Conservation (phyloP, 1,140 invertebrate genomes). For the Drosophila serrata region DNA sequence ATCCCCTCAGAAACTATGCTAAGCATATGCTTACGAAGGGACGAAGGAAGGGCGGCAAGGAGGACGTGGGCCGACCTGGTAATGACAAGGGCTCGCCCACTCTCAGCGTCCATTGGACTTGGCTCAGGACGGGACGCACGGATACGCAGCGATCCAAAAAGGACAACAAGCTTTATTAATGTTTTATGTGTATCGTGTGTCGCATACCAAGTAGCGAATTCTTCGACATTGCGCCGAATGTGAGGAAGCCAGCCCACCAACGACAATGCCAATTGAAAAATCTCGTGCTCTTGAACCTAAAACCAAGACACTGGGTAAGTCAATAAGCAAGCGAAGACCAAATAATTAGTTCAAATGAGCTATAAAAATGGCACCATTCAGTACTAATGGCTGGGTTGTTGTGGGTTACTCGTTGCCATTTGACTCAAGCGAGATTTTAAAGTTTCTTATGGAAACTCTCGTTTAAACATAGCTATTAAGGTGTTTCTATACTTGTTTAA, state of each 20-base stretch:
- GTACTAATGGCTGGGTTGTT: conserved; percentile 30
- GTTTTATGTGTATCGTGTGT: conserved; percentile 82
- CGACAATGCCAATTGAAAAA: conserved; percentile 81
- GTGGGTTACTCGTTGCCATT: neutral
- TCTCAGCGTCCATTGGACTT: conserved; percentile 4
- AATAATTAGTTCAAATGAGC: conserved; percentile 82
- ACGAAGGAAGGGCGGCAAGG: neutral
- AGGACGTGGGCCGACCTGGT: conserved; percentile 57
- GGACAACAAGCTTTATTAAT: conserved; percentile 84
- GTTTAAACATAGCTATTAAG: neutral
- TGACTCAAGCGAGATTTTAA: neutral
- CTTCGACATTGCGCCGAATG: neutral
- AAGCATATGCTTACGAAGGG: conserved; percentile 69
- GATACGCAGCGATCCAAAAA: conserved; percentile 67
- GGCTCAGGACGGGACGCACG: conserved; percentile 51
- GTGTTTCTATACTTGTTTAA: neutral
- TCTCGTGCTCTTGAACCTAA: conserved; percentile 29
- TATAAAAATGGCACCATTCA: conserved; percentile 65
- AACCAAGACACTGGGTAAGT: conserved; percentile 25
- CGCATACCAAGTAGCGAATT: conserved; percentile 67
- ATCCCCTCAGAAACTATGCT: conserved; percentile 72
- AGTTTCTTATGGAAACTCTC: no score
- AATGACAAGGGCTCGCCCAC: conserved; percentile 71
- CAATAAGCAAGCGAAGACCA: conserved; percentile 76
- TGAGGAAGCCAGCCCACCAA: conserved; percentile 8